Conservation (phyloP, 2,888 invertebrate genomes). For the Hirtodrosophila duncani region DNA sequence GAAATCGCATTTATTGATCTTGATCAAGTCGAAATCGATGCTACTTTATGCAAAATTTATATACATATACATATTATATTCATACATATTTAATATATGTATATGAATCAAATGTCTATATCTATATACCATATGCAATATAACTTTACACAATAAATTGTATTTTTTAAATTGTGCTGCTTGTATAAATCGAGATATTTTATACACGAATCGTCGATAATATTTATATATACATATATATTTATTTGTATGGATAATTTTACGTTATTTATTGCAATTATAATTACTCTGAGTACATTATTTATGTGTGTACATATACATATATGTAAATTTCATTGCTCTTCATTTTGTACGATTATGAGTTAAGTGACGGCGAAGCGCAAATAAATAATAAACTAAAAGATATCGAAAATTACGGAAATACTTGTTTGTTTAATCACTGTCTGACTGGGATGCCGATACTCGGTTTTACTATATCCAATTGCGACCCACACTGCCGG, state of each 20-base stretch:
- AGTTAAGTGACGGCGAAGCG: conserved; percentile 59
- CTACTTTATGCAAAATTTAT: conserved; percentile 66
- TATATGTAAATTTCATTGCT: too few species aligned
- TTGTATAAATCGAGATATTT: conserved; percentile 61
- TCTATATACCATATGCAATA: conserved; percentile 53
- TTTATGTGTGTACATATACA: too few species aligned
- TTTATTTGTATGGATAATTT: conserved; percentile 65
- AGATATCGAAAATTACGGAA: neutral
- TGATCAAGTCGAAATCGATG: conserved; percentile 56
- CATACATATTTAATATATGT: conserved; percentile 18
- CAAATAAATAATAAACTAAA: conserved; percentile 51
- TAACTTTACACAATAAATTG: conserved; percentile 53
- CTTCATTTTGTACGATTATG: conserved; percentile 52
- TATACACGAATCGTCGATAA: conserved; percentile 55
- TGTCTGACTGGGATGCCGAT: neutral
- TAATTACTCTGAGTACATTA: conserved; percentile 54
- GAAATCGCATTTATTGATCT: conserved; percentile 53
- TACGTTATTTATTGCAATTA: conserved; percentile 70
- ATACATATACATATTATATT: conserved; percentile 30
- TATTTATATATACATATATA: conserved; percentile 40
- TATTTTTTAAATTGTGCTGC: conserved; percentile 69
- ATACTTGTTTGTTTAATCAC: neutral
- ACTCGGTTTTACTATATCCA: conserved; percentile 65
- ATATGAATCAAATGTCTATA: conserved; percentile 25
- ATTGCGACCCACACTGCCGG: conserved; percentile 77